These are phyloP conservation scores for Aurelia sp. DNA, from an alignment of 30 jellyfish, hydroid and myxozoan species.

Conservation along the genomic window DNA sequence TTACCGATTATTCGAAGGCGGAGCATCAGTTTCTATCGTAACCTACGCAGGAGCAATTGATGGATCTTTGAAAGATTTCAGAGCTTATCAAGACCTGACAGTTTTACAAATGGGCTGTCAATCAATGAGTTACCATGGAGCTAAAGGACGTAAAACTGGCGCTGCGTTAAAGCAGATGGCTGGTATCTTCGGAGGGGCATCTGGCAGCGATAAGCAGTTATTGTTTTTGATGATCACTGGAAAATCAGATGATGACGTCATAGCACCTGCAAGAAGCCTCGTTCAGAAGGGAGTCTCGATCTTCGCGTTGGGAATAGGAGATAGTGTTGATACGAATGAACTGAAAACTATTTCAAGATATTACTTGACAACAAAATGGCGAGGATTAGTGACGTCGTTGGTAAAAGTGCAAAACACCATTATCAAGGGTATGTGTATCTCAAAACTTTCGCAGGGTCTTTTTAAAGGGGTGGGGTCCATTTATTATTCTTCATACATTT, in stretches of 20 bases:
- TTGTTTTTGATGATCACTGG: slow-evolving; percentile 93
- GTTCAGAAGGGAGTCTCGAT: slow-evolving; percentile 94
- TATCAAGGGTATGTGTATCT: slow-evolving; percentile 72
- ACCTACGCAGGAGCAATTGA: slow-evolving; percentile 91
- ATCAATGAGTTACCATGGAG: slow-evolving; percentile 76
- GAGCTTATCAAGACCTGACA: slow-evolving; percentile 82
- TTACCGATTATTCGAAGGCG: slow-evolving; percentile 77
- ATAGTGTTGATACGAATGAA: slow-evolving; percentile 78
- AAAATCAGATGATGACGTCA: slow-evolving; percentile 98
- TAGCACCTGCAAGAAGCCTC: slow-evolving; percentile 93
- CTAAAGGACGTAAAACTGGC: slow-evolving; percentile 96
- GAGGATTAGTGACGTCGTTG: slow-evolving; percentile 91
- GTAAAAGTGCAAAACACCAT: slow-evolving; percentile 91
- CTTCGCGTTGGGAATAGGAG: slow-evolving; percentile 97
- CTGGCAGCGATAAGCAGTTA: slow-evolving; percentile 74
- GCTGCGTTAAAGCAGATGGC: slow-evolving; percentile 83
- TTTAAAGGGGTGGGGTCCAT: no score
- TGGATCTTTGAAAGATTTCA: slow-evolving; percentile 70
- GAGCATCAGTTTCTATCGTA: slow-evolving; percentile 82
- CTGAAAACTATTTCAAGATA: slow-evolving; percentile 94
- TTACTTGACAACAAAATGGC: slow-evolving; percentile 94
- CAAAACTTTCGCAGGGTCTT: neutral
- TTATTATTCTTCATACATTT: no score
- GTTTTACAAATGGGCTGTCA: slow-evolving; percentile 95
- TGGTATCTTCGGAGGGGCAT: slow-evolving; percentile 67